Base-by-base conservation (phyloP, 1,140 invertebrate genomes). In the Homalodisca vitripennis region DNA sequence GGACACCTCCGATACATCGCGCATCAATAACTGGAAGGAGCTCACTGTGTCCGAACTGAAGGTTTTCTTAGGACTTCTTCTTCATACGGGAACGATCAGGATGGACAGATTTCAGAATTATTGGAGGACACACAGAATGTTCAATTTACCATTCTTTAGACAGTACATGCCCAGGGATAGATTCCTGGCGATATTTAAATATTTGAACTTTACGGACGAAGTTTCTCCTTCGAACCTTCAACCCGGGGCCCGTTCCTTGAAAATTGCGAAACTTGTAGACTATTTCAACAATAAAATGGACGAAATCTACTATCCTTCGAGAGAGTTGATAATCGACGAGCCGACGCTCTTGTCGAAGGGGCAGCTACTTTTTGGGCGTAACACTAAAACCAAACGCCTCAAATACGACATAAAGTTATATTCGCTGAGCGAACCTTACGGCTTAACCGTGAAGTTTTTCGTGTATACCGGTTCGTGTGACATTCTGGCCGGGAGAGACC, bases 221-320 rank as follows among this genome's bases (percentile, higher is more conserved):
- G n/a, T n/a, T n/a, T n/a, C n/a, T n/a, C n/a, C n/a, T n/a, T n/a
- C n/a, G n/a, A n/a, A n/a, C n/a, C n/a, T n/a, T n/a, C n/a, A n/a
- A n/a, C n/a, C n/a, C n/a, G n/a, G n/a, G n/a, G n/a, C n/a, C n/a
- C n/a, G n/a, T n/a, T n/a, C n/a, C n/a, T n/a, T n/a, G n/a, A n/a
- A 46, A n/a, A n/a, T n/a, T n/a, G n/a, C n/a, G n/a, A n/a, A n/a
- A n/a, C n/a, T 74, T 2, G 66, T 72, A 62, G 69, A 73, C 57
- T 68, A 68, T 73, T 76, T 73, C 67, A 77, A 74, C 70, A 71
- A 75, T 30, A 75, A 57, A 73, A 76, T 77, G 68, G 63, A 57
- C 22, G 64, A 60, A 46, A 67, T 73, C 27, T 77, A 75, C 74
- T 73, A 71, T 60, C 73, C 74, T n/a, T 62, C 64, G 20, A 72